These are phyloP conservation scores for Mythimna loreyi DNA, from an alignment of 2,888 invertebrate species.

Conservation along the genomic window DNA sequence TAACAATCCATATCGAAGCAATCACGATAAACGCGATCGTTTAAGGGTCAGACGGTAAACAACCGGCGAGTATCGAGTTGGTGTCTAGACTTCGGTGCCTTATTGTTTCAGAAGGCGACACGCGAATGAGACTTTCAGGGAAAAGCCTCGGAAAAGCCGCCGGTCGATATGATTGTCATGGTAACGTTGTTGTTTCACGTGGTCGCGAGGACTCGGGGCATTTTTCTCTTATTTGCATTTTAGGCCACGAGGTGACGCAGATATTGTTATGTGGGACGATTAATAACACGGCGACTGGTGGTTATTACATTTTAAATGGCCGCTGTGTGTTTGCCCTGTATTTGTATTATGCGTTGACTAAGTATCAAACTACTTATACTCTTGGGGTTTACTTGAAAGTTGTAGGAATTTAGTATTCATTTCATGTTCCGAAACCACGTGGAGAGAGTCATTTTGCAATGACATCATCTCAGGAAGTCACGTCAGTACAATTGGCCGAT, in stretches of 20 bases:
- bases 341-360: constrained; percentile 13
- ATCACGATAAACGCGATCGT: constrained; percentile 64
- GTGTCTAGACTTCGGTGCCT: constrained; percentile 80
- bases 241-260: constrained; percentile 83
- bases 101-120: constrained; percentile 86
- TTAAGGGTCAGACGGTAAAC: constrained; percentile 54
- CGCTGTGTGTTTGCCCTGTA: constrained; percentile 13
- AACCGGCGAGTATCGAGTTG: constrained; percentile 41
- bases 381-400: constrained; percentile 60
- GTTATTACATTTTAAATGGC: constrained; percentile 39
- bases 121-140: constrained; percentile 87
- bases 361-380: constrained; percentile 24
- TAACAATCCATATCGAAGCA: constrained; percentile 61
- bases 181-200: constrained; percentile 87
- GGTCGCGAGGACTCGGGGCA: constrained; percentile 78
- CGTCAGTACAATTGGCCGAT: constrained; percentile 32
- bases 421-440: constrained; percentile 41
- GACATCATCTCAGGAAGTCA: constrained; percentile 59
- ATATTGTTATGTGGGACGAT: constrained; percentile 74
- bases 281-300: constrained; percentile 44
- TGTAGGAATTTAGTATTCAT: constrained; percentile 60
- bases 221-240: constrained; percentile 87
- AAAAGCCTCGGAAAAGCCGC: constrained; percentile 89
- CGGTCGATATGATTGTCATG: constrained; percentile 89
- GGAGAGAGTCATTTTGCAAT: constrained; percentile 52